Evolutionary conservation across 2,888 invertebrate genomes (phyloP).

Genomic region (Pseudeuparius sepicola): DNA sequence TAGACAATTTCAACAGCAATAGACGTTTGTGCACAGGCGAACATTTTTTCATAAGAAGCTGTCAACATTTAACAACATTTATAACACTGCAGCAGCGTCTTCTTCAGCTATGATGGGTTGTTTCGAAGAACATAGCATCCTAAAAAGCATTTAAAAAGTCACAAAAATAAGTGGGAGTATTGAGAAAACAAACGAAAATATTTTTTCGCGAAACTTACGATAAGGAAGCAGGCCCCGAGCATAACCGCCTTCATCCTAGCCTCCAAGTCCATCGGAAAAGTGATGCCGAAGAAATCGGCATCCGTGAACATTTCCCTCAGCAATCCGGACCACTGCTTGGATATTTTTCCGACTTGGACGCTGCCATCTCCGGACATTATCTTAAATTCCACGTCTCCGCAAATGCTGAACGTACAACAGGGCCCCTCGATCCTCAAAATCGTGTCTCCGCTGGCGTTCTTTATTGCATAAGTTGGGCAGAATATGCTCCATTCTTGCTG

Average conservation of each 20-base stretch:
- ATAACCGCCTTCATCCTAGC: conserved; percentile 74
- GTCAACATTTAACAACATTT: too few species aligned
- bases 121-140: conserved; percentile 30
- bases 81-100: too few species aligned
- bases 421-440: conserved; percentile 76
- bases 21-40: too few species aligned
- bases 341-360: conserved; percentile 73
- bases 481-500: conserved; percentile 70
- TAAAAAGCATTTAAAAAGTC: conserved; percentile 19
- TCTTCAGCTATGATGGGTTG: conserved; percentile 16
- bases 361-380: conserved; percentile 68
- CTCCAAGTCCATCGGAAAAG: conserved; percentile 85
- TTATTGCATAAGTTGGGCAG: conserved; percentile 61
- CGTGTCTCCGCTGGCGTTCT: conserved; percentile 62
- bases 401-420: conserved; percentile 64
- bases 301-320: conserved; percentile 76
- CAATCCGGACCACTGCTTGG: conserved; percentile 83
- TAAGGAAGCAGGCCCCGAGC: conserved; percentile 68
- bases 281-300: conserved; percentile 79
- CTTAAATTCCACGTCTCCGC: conserved; percentile 77
- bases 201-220: conserved; percentile 48
- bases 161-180: too few species aligned
- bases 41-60: too few species aligned
- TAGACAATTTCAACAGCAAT: too few species aligned
- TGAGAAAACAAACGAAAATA: background rate